phyloP scores from a whole-genome alignment of 2,113 vertebrate genomes.

The Ctenomys sociabilis region DNA sequence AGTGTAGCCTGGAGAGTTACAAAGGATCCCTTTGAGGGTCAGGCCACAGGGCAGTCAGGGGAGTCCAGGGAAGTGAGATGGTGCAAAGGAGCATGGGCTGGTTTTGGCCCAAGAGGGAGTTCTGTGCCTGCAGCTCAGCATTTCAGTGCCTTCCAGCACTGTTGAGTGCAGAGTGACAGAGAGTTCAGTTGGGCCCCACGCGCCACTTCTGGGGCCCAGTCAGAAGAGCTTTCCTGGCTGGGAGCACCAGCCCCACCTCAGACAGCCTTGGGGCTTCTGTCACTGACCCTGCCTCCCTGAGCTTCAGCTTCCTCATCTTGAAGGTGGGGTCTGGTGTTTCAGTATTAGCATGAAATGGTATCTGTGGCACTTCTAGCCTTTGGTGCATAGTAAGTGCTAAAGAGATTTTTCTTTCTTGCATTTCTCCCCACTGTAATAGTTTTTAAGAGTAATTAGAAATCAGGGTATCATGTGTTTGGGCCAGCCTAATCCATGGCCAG shows the following conservation, averaged over 20 bases:
- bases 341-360: not conserved
- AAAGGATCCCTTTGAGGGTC: not conserved
- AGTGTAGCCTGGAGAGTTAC: not conserved
- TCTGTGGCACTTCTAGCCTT: not conserved
- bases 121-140: not conserved
- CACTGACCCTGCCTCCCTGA: not conserved
- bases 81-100: fast-evolving
- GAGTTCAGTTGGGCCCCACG: not conserved
- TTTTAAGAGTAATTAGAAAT: not conserved
- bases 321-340: not conserved
- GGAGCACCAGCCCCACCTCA: not conserved
- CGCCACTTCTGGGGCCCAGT: not conserved
- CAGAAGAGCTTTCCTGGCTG: not conserved
- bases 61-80: not conserved
- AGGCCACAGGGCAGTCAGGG: not conserved
- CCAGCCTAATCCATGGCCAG: not conserved
- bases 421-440: not conserved
- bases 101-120: not conserved
- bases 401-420: not conserved
- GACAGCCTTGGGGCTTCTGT: not conserved
- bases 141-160: too few relatives aligned
- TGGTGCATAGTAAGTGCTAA: not conserved
- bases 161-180: not conserved
- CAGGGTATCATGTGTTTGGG: not conserved
- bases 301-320: not conserved